Percentiles rank a stretch among this genome's conserved stretches.
Conservation (phyloP, 2,888 invertebrate species). For the Campoplex nolae region DNA sequence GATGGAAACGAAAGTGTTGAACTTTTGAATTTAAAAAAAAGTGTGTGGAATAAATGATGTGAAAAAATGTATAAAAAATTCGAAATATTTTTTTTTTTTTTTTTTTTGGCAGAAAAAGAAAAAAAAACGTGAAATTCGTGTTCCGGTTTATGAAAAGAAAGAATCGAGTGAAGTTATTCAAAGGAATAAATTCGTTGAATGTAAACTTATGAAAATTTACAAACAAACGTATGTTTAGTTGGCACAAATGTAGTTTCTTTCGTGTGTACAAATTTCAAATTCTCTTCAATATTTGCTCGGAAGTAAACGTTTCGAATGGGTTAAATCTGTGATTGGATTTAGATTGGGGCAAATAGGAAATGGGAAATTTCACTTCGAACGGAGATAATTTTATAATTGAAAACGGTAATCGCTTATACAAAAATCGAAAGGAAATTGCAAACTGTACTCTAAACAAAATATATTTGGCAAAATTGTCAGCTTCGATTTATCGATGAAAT, state of each 20-base stretch:
- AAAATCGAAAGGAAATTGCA: conserved; percentile 8
- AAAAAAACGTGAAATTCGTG: no score
- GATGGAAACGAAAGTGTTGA: no score
- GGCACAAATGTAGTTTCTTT: neutral
- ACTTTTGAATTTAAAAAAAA: no score
- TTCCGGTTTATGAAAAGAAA: no score
- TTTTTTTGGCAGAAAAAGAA: no score
- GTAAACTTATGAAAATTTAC: neutral
- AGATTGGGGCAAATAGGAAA: conserved; percentile 10
- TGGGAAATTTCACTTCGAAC: neutral
- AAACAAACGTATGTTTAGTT: neutral
- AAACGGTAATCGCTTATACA: neutral
- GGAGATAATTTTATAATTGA: neutral
- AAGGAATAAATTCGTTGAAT: neutral
- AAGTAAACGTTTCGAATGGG: neutral
- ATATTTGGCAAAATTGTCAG: neutral
- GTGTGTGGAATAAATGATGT: no score
- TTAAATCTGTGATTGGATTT: neutral
- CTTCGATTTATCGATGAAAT: neutral
- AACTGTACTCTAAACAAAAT: neutral
- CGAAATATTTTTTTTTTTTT: no score
- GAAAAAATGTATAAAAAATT: no score
- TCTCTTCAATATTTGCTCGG: neutral
- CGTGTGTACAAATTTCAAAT: neutral
- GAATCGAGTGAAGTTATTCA: neutral